phyloP scores from a whole-genome alignment of 2,888 invertebrate species.

The Coremacera marginata region DNA sequence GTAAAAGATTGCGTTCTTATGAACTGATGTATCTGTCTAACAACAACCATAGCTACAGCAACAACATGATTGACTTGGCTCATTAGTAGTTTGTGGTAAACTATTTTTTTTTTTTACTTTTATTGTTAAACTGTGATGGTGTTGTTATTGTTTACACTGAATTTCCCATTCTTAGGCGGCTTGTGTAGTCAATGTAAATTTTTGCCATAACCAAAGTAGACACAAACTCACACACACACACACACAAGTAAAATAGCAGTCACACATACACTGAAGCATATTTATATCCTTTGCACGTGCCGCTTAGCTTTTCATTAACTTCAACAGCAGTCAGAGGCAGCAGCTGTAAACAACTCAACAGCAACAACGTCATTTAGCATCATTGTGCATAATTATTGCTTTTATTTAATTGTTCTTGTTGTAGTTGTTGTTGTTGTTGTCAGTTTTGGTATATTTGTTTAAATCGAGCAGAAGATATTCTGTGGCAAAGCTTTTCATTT shows the following conservation, averaged over 20 bases:
- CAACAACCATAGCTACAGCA: neutral
- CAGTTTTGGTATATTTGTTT: conserved; percentile 24
- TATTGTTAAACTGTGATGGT: neutral
- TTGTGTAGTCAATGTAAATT: neutral
- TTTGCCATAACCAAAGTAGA: neutral
- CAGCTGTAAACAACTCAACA: too few relatives aligned
- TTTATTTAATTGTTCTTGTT: neutral
- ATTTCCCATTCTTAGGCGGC: neutral
- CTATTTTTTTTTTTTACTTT: neutral
- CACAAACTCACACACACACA: neutral
- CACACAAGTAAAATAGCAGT: neutral
- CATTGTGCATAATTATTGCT: conserved; percentile 5
- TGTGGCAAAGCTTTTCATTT: conserved; percentile 3
- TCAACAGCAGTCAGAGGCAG: neutral
- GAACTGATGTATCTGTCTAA: neutral
- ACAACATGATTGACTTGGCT: conserved; percentile 1
- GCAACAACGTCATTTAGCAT: neutral
- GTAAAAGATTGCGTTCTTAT: too few relatives aligned
- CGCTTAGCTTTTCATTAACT: conserved; percentile 3
- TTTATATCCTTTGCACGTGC: neutral
- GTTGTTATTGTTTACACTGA: neutral
- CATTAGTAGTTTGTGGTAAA: conserved; percentile 8
- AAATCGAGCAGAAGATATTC: conserved; percentile 18
- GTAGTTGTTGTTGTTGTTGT: conserved; percentile 8
- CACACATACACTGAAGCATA: neutral